Evolutionary conservation across 2,888 invertebrate species (phyloP).

Genomic region (Apoda limacodes): DNA sequence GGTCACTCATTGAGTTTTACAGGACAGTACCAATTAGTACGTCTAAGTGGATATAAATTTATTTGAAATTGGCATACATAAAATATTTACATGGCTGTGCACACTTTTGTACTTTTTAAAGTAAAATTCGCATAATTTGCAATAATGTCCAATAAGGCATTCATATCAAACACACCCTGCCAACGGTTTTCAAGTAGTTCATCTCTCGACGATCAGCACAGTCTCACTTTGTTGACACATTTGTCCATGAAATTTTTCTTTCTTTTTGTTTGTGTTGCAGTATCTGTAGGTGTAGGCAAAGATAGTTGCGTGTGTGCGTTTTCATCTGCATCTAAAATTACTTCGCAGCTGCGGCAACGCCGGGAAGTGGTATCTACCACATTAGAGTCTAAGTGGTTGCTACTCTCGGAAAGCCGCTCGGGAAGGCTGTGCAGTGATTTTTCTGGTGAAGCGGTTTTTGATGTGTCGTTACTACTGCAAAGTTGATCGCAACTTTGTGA

Average conservation of each 20-base stretch:
- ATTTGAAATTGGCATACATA: conserved; percentile 50
- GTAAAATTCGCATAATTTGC: conserved; percentile 44
- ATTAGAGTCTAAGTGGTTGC: conserved; percentile 41
- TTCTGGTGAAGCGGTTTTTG: conserved; percentile 52
- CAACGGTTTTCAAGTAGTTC: conserved; percentile 25
- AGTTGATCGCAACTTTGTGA: conserved; percentile 58
- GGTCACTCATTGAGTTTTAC: conserved; percentile 65
- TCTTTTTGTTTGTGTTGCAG: conserved; percentile 72
- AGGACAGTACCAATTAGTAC: conserved; percentile 43
- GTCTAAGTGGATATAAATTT: conserved; percentile 35
- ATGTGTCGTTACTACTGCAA: conserved; percentile 50
- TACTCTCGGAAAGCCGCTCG: conserved; percentile 54
- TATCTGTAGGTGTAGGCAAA: conserved; percentile 68
- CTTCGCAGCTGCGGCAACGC: conserved; percentile 73
- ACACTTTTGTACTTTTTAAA: conserved; percentile 65
- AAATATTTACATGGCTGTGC: conserved; percentile 62
- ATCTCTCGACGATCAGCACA: conserved; percentile 66
- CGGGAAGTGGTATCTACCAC: conserved; percentile 44
- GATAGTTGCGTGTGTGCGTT: conserved; percentile 67
- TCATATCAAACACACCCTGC: conserved; percentile 58
- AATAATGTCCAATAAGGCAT: conserved; percentile 54
- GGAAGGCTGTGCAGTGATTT: conserved; percentile 55
- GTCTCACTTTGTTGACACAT: conserved; percentile 86
- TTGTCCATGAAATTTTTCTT: conserved; percentile 88
- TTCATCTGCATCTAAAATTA: conserved; percentile 65